Base-by-base conservation (phyloP, 2,113 vertebrate species). In the Desmodus rotundus region DNA sequence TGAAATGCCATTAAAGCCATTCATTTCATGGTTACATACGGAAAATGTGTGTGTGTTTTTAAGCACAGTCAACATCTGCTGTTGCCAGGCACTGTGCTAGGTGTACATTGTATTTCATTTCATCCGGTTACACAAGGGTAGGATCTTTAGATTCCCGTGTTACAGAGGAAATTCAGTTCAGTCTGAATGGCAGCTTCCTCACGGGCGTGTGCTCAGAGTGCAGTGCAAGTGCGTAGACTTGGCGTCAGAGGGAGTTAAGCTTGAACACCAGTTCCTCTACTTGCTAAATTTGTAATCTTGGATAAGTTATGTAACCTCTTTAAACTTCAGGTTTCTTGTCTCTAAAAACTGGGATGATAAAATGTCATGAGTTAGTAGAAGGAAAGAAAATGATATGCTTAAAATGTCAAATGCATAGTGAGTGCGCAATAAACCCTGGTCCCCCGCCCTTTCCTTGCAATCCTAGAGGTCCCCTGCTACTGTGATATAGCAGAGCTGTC, bases 251-350 rank as follows among this genome's bases (percentile, higher is more conserved):
- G 47, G 43, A 4, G 20, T 15, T 84, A 56, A 80, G 19, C 5
- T 47, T 58, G 78, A 96, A 83, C 3, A 43, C 31, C 61, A 58
- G 36, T 92, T 89, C 68, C 56, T 93, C 68, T 17, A 43, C 74
- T 91, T 89, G 80, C 83, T 94, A 94, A 89, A 95, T 92, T 28
- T 93, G 65, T 91, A 38, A 82, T 67, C 83, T 88, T 91, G 65
- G 56, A 12, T 72, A 97, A 93, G 73, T 97, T 97, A 97, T 11
- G 0, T 93, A 97, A 96, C 54, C 7, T 80, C 83, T 96, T 68
- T 41, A 52, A 97, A 82, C 68, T 88, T 95, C 38, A 83, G 81
- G 47, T 80, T 96, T 95, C 72, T 95, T 20, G 31, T 87, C 72
- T 90, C 63, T 89, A 63, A 95, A 96, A 92, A 63, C 61, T 90